Evolutionary conservation across 2,797 vertebrate species (phyloP).

Genomic region (Pteropus rufus): DNA sequence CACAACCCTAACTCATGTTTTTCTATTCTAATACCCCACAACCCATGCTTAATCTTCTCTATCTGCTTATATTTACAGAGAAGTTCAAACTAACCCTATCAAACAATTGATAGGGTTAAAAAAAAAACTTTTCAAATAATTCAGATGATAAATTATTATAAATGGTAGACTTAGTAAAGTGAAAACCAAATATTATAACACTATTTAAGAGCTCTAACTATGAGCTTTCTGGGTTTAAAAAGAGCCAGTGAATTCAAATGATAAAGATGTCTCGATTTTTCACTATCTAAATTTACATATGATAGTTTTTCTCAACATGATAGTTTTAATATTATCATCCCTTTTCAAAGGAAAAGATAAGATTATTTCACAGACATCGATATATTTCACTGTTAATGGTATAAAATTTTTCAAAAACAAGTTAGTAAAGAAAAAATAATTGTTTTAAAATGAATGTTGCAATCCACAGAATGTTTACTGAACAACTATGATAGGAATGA

Average conservation of each 20-base stretch:
- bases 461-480: neutral
- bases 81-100: neutral
- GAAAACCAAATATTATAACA: neutral
- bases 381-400: neutral
- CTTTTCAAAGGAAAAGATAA: constrained; percentile 26
- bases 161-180: neutral
- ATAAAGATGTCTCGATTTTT: constrained; percentile 18
- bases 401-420: constrained; percentile 31
- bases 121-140: neutral
- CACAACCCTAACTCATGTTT: neutral
- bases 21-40: neutral
- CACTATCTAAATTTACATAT: neutral
- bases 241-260: neutral
- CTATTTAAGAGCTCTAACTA: neutral
- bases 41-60: neutral
- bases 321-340: neutral
- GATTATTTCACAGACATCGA: constrained; percentile 26
- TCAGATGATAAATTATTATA: neutral
- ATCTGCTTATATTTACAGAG: constrained; percentile 8
- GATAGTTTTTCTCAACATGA: neutral
- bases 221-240: neutral
- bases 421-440: neutral
- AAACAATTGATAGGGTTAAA: neutral
- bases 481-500: neutral
- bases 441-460: neutral